Evolutionary conservation across 2,797 vertebrate species (phyloP).

Genomic region (Ciconia nigra): DNA sequence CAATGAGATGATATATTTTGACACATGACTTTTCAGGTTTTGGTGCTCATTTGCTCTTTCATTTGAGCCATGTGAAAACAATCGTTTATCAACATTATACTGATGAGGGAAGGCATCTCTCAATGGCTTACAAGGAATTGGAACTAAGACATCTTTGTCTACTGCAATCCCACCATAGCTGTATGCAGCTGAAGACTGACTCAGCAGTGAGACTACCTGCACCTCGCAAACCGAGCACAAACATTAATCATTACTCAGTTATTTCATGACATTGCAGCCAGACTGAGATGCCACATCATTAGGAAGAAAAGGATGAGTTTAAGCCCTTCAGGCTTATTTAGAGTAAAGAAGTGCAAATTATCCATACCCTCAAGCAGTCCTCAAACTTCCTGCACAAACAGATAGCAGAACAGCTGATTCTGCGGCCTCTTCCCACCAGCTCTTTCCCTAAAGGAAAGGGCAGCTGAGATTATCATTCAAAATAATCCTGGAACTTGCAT

Average conservation of each 20-base stretch:
- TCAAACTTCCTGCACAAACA: neutral
- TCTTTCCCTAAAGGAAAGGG: neutral
- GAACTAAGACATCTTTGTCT: neutral
- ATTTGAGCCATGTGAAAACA: neutral
- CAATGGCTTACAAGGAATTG: neutral
- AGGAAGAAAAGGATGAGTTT: neutral
- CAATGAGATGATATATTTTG: neutral
- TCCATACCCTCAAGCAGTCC: neutral
- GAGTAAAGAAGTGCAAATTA: neutral
- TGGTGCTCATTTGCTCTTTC: neutral
- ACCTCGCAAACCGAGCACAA: neutral
- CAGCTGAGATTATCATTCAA: neutral
- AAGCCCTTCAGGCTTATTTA: neutral
- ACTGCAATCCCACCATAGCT: neutral
- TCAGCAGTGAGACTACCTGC: neutral
- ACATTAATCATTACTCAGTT: slow-evolving; percentile 1
- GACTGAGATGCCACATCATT: neutral
- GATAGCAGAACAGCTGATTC: neutral
- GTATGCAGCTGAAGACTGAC: neutral
- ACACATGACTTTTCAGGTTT: neutral
- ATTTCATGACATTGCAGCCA: neutral
- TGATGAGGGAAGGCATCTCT: neutral
- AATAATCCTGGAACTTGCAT: neutral
- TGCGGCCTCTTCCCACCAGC: neutral
- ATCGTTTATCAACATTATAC: neutral